Conservation (phyloP, 1,140 invertebrate genomes). For the Temnothorax curvispinosus region DNA sequence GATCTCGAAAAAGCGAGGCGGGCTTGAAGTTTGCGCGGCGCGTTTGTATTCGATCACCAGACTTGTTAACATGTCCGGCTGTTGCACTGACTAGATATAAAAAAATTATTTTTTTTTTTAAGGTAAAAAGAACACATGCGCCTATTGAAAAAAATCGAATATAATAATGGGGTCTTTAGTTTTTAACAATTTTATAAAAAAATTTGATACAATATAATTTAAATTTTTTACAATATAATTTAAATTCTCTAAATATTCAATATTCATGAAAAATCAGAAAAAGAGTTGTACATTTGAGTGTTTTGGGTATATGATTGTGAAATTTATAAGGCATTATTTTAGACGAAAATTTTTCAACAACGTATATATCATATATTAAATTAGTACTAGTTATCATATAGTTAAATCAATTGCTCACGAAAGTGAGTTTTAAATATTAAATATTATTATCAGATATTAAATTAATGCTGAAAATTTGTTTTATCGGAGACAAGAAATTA, state of each 20-base stretch:
- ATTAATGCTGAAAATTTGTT: neutral
- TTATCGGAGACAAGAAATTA: neutral
- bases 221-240: neutral
- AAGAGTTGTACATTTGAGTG: neutral
- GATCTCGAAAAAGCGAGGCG: neutral
- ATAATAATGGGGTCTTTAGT: neutral
- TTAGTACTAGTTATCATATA: no score
- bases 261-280: neutral
- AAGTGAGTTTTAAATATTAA: neutral
- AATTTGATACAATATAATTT: neutral
- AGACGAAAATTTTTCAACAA: neutral
- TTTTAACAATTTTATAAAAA: neutral
- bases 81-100: neutral
- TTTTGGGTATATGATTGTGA: neutral
- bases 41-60: neutral
- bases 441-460: neutral
- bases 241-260: neutral
- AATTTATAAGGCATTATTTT: neutral
- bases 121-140: neutral
- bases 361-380: no score
- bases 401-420: neutral
- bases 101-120: neutral
- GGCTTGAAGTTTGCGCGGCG: neutral
- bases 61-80: conserved; percentile 30
- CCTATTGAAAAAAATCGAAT: neutral